Percentiles rank a stretch among this genome's conserved stretches.
These are phyloP conservation scores for Anthophora plumipes DNA, from an alignment of 2,888 invertebrate genomes.

Conservation along the genomic window DNA sequence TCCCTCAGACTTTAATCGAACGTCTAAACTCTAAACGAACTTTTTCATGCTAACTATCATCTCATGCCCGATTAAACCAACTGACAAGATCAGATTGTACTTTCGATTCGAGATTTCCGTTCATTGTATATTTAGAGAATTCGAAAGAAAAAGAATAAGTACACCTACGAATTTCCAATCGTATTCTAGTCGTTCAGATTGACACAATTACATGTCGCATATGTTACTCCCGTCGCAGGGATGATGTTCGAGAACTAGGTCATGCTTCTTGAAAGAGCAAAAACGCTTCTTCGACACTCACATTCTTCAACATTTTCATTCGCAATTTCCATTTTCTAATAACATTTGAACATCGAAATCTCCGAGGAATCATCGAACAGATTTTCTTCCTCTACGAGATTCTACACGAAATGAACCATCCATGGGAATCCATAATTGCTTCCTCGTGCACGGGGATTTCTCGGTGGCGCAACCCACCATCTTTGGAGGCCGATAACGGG, in stretches of 20 bases:
- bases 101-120: not conserved
- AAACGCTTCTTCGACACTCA: too few relatives aligned
- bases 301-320: too few relatives aligned
- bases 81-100: not conserved
- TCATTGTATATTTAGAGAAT: too few relatives aligned
- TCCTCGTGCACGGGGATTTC: slow-evolving; percentile 10
- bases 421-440: not conserved
- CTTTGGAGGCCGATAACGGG: slow-evolving; percentile 47
- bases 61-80: not conserved
- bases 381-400: too few relatives aligned
- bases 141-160: too few relatives aligned
- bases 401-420: not conserved
- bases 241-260: slow-evolving; percentile 2
- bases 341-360: too few relatives aligned
- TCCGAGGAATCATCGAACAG: too few relatives aligned
- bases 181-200: not conserved
- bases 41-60: too few relatives aligned
- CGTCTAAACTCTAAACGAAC: not conserved
- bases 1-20: slow-evolving; percentile 15
- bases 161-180: not conserved
- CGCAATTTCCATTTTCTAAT: too few relatives aligned
- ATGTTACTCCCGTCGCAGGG: slow-evolving; percentile 16
- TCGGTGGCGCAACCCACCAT: slow-evolving; percentile 45
- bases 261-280: not conserved
- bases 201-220: slow-evolving; percentile 14